These are phyloP conservation scores for Bombylius major DNA, from an alignment of 2,888 invertebrate species.

Conservation along the genomic window DNA sequence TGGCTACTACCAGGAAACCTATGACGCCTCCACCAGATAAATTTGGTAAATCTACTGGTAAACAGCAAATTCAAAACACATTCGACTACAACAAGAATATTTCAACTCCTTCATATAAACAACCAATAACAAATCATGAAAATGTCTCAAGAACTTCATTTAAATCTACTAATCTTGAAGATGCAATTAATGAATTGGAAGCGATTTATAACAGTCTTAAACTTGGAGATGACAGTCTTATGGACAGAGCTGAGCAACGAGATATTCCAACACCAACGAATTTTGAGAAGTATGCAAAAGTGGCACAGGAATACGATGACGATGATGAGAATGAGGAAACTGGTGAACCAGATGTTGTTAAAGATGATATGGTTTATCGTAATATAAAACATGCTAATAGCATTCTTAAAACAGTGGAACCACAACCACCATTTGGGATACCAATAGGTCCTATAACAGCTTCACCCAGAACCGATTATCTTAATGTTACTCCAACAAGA, in stretches of 20 bases:
- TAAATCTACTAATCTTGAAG: constrained; percentile 70
- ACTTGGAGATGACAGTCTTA: constrained; percentile 68
- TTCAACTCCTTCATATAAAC: constrained; percentile 25
- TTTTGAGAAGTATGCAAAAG: constrained; percentile 37
- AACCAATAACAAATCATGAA: constrained; percentile 29
- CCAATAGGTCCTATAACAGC: constrained; percentile 72
- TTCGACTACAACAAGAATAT: neutral
- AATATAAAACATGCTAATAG: constrained; percentile 68
- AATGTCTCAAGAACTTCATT: constrained; percentile 21
- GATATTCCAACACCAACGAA: constrained; percentile 41
- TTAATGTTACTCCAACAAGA: constrained; percentile 59
- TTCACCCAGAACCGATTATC: constrained; percentile 70
- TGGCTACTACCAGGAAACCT: neutral
- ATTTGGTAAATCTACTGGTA: constrained; percentile 26
- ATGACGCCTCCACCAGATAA: constrained; percentile 25
- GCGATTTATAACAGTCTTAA: constrained; percentile 81
- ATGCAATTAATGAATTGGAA: constrained; percentile 79
- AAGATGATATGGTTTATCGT: constrained; percentile 75
- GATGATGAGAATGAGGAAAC: constrained; percentile 40
- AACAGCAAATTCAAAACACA: neutral
- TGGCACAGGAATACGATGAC: constrained; percentile 46
- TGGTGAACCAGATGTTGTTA: constrained; percentile 69
- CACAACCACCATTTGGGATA: constrained; percentile 84
- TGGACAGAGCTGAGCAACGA: constrained; percentile 65
- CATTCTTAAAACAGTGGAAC: constrained; percentile 56